Evolutionary conservation across 2,797 vertebrate genomes (phyloP).

Genomic region (Tinamus major): DNA sequence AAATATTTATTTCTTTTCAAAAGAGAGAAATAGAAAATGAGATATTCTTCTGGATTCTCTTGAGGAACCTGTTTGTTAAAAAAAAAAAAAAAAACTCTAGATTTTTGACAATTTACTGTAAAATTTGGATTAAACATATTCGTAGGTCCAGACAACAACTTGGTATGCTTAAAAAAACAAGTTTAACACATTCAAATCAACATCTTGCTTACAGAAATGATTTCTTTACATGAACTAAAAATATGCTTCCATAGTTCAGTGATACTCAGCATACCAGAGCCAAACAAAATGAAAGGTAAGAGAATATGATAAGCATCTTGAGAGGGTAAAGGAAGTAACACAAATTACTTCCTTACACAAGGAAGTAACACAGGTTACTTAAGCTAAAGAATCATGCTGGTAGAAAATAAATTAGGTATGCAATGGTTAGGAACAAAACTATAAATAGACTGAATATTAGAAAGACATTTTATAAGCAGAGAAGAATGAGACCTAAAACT

Average conservation of each 20-base stretch:
- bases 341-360: background rate
- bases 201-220: background rate
- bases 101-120: background rate
- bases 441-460: background rate
- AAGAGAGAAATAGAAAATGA: background rate
- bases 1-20: constrained; percentile 6
- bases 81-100: background rate
- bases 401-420: background rate
- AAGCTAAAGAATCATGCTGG: background rate
- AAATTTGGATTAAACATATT: background rate
- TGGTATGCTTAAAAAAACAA: background rate
- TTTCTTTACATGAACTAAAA: background rate
- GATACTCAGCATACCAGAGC: background rate
- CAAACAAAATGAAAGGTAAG: background rate
- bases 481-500: accelerated
- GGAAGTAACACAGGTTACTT: background rate
- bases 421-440: background rate
- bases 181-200: background rate
- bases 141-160: background rate
- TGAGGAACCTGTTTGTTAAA: background rate
- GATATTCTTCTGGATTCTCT: background rate
- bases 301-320: background rate
- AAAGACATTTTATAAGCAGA: background rate
- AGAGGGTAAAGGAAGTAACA: background rate
- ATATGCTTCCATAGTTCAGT: background rate